Conservation (phyloP, 2,797 vertebrate species). For the Onychomys torridus region DNA sequence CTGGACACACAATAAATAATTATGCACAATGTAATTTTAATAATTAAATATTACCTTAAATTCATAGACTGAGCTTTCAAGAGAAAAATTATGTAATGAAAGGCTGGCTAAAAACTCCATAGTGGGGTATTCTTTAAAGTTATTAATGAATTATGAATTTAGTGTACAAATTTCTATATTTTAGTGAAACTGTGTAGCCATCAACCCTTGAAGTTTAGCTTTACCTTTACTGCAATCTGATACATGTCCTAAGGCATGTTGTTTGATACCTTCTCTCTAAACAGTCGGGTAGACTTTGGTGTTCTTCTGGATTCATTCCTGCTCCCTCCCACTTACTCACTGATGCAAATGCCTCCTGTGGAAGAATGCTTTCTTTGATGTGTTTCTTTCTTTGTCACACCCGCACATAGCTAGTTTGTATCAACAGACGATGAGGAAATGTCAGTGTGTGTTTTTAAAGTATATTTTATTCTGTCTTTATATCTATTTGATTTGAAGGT, state of each 20-base stretch:
- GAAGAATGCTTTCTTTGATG: conserved; percentile 71
- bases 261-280: conserved; percentile 77
- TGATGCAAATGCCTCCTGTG: conserved; percentile 68
- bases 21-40: conserved; percentile 28
- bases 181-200: conserved; percentile 57
- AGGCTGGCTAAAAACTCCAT: conserved; percentile 48
- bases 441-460: conserved; percentile 75
- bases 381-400: conserved; percentile 43
- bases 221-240: conserved; percentile 33
- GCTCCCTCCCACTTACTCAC: background rate
- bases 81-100: conserved; percentile 61
- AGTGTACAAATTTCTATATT: conserved; percentile 70
- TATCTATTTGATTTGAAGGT: conserved; percentile 68
- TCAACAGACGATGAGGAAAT: conserved; percentile 71
- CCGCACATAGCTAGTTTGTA: conserved; percentile 70
- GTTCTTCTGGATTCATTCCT: conserved; percentile 67
- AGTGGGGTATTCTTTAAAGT: conserved; percentile 61
- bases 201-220: conserved; percentile 65
- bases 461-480: conserved; percentile 72
- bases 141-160: conserved; percentile 71
- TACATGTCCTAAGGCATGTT: conserved; percentile 69
- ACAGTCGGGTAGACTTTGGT: conserved; percentile 65
- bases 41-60: conserved; percentile 48
- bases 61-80: conserved; percentile 51
- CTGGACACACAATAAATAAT: conserved; percentile 23